Evolutionary conservation across 1,140 invertebrate genomes (phyloP).

Genomic region (Diachasmimorpha longicaudata): DNA sequence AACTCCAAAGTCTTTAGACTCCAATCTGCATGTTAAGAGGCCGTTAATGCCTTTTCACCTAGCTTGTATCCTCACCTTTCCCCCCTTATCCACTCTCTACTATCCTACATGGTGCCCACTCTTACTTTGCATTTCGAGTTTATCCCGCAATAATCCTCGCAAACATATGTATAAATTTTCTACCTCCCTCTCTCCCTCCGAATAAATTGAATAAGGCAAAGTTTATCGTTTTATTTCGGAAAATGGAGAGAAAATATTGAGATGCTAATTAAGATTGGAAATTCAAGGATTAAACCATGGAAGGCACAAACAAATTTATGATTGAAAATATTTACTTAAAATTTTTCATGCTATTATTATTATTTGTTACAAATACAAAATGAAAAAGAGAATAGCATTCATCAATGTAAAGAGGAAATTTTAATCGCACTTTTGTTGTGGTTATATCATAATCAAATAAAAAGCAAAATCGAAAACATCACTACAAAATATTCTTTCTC

Average conservation of each 20-base stretch:
- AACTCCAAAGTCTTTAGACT: constrained; percentile 54
- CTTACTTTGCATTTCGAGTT: background rate
- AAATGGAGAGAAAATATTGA: too few species aligned
- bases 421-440: too few species aligned
- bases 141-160: background rate
- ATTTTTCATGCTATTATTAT: too few species aligned
- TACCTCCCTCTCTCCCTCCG: background rate
- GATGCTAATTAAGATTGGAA: too few species aligned
- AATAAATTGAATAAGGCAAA: background rate
- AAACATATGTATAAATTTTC: background rate
- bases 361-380: too few species aligned
- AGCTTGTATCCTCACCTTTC: constrained; percentile 40
- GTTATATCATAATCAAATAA: background rate
- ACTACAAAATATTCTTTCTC: background rate
- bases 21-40: constrained; percentile 63
- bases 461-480: background rate
- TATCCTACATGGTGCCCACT: constrained; percentile 33
- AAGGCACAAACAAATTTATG: too few species aligned
- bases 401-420: too few species aligned
- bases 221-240: too few species aligned
- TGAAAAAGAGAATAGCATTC: too few species aligned
- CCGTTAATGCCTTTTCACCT: constrained; percentile 59
- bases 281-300: background rate
- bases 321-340: too few species aligned
- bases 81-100: constrained; percentile 28